Base-by-base conservation (phyloP, 1,140 invertebrate genomes). In the Lasaia peninsularis region DNA sequence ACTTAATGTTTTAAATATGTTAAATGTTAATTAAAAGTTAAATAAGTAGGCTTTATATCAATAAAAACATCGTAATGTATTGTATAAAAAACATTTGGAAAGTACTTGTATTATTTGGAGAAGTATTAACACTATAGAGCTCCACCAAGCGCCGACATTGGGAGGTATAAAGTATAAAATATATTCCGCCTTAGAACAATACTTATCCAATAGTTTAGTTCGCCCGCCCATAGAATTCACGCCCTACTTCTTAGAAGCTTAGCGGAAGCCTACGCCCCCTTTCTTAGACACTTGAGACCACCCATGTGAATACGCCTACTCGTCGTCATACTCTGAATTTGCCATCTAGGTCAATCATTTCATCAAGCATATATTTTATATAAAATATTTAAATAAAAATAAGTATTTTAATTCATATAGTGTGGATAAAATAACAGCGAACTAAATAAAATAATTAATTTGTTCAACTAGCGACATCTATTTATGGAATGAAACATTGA, bases 211-310 rank as follows among this genome's bases (percentile, higher is more conserved):
- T 80, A 52, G 57, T 37, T 28, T 16, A 14, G 1, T n/a, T 52
- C 58, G 24, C 10, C 64, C 74, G 78, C 75, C 74, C 53, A 56
- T 63, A 69, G 74, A 75, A 78, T 58, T 58, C 56, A 71, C 79
- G 65, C 80, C 83, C 73, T 33, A 56, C 76, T 75, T 84, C 83
- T 86, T 86, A 80, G 70, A 71, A 82, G 73, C 73, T 77, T 69
- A 68, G 65, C 24, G 10, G 9, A 50, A 14, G 16, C 21, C 24
- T 16, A 79, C 78, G 75, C 78, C 78, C 65, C 75, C 65, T 58
- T 49, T 64, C 60, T 67, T 61, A 37, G 51, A 28, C 21, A 31
- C 52, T 24, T 49, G 20, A 35, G 31, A 35, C 31, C 32, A 37
- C 48, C 40, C 52, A 53, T 56, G 21, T 61, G 34, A 50, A 35